phyloP scores from a whole-genome alignment of 2,888 invertebrate species.

The Phanerotoma sp. region DNA sequence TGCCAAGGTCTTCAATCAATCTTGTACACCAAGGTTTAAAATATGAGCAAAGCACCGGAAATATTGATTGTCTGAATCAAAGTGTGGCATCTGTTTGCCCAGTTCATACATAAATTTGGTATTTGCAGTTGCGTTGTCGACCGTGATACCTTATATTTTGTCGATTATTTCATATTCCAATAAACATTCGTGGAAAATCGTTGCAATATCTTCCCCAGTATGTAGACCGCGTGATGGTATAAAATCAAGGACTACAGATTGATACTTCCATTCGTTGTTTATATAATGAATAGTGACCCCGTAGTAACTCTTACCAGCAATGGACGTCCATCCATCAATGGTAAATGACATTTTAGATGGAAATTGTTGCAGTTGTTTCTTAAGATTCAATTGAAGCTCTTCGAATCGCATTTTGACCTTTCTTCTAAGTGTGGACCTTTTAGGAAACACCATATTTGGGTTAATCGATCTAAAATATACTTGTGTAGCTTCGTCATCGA shows the following conservation, averaged over 20 bases:
- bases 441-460: not conserved
- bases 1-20: not conserved
- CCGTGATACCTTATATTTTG: slow-evolving; percentile 26
- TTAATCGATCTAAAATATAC: not conserved
- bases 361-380: not conserved
- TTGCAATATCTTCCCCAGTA: slow-evolving; percentile 27
- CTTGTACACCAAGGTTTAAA: slow-evolving; percentile 14
- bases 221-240: slow-evolving; percentile 26
- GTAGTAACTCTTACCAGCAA: not conserved
- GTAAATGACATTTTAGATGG: not conserved
- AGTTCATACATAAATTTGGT: slow-evolving; percentile 23
- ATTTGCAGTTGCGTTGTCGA: slow-evolving; percentile 27
- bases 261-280: slow-evolving; percentile 9
- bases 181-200: slow-evolving; percentile 11
- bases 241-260: slow-evolving; percentile 33
- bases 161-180: slow-evolving; percentile 14
- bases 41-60: slow-evolving; percentile 17
- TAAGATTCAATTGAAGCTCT: not conserved
- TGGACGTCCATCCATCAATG: not conserved
- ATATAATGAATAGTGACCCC: not conserved
- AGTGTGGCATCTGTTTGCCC: slow-evolving; percentile 5
- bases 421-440: not conserved
- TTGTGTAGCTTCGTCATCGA: no score
- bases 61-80: slow-evolving; percentile 18
- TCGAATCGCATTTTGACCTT: not conserved